Evolutionary conservation across 2,113 vertebrate species (phyloP).

Genomic region (Bos javanicus): DNA sequence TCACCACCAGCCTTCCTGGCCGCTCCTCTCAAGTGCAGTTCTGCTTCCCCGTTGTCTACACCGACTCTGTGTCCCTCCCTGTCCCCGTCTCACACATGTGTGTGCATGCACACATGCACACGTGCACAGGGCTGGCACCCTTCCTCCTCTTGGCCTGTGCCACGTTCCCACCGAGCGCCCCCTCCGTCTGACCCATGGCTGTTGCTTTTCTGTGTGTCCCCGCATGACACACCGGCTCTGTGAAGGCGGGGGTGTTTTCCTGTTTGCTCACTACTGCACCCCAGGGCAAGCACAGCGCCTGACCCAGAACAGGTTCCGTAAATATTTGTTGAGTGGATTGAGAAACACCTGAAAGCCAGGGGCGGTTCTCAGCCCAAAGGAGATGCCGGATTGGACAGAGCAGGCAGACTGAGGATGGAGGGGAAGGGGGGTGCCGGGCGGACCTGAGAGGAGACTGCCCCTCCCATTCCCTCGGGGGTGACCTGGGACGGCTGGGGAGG

Average conservation of each 20-base stretch:
- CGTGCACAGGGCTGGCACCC: fast-evolving
- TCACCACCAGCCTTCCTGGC: not conserved
- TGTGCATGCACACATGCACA: fast-evolving
- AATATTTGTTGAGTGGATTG: too few species aligned
- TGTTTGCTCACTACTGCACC: too few species aligned
- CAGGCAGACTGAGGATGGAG: fast-evolving
- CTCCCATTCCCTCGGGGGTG: not conserved
- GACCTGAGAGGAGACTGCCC: not conserved
- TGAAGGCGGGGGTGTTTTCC: too few species aligned
- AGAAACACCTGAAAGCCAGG: not conserved
- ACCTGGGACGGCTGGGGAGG: not conserved
- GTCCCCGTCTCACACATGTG: not conserved
- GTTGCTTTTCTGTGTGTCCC: too few species aligned
- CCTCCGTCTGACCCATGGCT: not conserved
- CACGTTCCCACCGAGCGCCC: fast-evolving
- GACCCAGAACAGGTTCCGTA: not conserved
- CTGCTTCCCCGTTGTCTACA: fast-evolving
- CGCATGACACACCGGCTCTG: fast-evolving
- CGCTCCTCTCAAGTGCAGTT: fast-evolving
- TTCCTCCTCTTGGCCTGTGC: not conserved
- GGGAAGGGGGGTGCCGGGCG: fast-evolving
- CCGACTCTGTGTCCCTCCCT: not conserved
- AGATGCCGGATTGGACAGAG: too few species aligned
- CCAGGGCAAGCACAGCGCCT: not conserved
- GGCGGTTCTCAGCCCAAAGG: fast-evolving